Evolutionary conservation across 2,797 vertebrate species (phyloP).

Genomic region (Allobates femoralis): DNA sequence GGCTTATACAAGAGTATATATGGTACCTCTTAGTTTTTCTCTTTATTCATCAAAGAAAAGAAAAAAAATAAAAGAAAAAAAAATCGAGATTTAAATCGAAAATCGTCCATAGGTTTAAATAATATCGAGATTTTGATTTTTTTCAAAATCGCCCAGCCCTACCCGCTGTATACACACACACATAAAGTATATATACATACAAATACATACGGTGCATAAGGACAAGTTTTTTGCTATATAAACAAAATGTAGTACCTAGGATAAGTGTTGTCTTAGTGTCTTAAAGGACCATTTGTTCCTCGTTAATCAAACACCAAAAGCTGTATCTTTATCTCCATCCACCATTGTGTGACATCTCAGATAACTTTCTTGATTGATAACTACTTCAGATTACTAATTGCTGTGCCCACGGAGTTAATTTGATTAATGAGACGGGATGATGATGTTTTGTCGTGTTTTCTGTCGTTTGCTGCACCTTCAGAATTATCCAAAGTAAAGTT

Average conservation of each 20-base stretch:
- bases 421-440: slow-evolving; percentile 51
- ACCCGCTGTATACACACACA: too few relatives aligned
- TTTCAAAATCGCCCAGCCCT: too few relatives aligned
- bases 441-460: slow-evolving; percentile 43
- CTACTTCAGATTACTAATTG: slow-evolving; percentile 54
- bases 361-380: slow-evolving; percentile 58
- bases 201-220: neutral
- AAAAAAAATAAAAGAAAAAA: too few relatives aligned
- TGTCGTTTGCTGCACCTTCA: slow-evolving; percentile 34
- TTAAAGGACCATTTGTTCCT: slow-evolving; percentile 42
- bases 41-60: too few relatives aligned
- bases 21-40: too few relatives aligned
- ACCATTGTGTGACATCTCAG: slow-evolving; percentile 47
- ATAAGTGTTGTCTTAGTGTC: neutral
- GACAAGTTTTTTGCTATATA: neutral
- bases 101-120: too few relatives aligned
- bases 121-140: too few relatives aligned
- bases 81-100: too few relatives aligned
- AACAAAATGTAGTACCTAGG: neutral
- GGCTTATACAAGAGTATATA: too few relatives aligned
- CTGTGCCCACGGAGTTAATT: slow-evolving; percentile 42
- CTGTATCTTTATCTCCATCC: slow-evolving; percentile 44
- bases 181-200: too few relatives aligned
- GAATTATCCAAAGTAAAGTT: slow-evolving; percentile 28
- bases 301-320: slow-evolving; percentile 27